Evolutionary conservation across 2,797 vertebrate genomes (phyloP).

Genomic region (Caiman crocodilus): DNA sequence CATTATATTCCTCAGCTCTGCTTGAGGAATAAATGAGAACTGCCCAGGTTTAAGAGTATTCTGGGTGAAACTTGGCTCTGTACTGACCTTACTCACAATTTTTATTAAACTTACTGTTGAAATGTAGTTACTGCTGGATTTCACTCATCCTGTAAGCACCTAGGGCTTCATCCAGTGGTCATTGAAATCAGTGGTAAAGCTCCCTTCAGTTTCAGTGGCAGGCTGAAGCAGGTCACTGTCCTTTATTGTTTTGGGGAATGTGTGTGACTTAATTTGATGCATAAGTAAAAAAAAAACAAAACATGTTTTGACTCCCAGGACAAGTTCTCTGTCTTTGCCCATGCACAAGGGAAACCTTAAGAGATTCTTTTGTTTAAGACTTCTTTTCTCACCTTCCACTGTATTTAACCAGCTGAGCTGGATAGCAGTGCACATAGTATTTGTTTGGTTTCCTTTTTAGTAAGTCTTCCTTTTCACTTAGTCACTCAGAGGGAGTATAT

Average conservation of each 20-base stretch:
- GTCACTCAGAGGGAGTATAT: not conserved
- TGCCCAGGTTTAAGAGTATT: not conserved
- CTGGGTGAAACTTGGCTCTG: not conserved
- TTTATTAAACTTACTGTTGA: not conserved
- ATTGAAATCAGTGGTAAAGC: not conserved
- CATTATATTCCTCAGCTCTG: too few species aligned
- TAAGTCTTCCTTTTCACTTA: slow-evolving; percentile 34
- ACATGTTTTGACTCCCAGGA: not conserved
- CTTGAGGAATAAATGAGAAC: slow-evolving; percentile 2
- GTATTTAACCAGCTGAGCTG: slow-evolving; percentile 32
- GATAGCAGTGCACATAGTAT: not conserved
- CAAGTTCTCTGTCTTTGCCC: not conserved
- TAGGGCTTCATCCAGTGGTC: not conserved
- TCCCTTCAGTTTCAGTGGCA: not conserved
- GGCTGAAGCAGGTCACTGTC: not conserved
- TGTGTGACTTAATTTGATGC: not conserved
- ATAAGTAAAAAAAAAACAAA: not conserved
- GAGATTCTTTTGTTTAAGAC: not conserved
- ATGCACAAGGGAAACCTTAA: not conserved
- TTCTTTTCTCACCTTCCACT: slow-evolving; percentile 10
- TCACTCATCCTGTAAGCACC: not conserved
- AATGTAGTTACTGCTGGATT: not conserved
- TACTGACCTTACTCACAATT: not conserved
- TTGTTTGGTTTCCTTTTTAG: slow-evolving; percentile 50
- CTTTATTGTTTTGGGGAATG: not conserved